Evolutionary conservation across 2,113 vertebrate species (phyloP), one percentile per base, ranked within the genome.

Genomic region (Aphyosemion australe): DNA sequence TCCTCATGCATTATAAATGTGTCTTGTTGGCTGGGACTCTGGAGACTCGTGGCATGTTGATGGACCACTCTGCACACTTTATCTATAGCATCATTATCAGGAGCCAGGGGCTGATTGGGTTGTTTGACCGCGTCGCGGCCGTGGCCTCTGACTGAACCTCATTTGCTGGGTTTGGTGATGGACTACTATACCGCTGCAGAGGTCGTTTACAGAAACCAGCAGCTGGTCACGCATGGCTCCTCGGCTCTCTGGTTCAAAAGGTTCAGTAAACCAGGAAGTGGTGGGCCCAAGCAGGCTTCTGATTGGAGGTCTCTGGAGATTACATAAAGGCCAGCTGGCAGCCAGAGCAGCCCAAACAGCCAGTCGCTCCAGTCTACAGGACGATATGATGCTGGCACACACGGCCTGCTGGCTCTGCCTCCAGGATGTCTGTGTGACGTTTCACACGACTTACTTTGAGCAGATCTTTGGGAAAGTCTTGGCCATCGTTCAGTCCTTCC

Each of bases 401-500:
- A 13, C 67, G 58, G 61, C 26, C 62, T 46, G 57, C 69, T 71
- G 18, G 31, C 66, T 53, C 57, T 42, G 60, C 37, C 37, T 39
- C 26, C 26, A 26, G 34, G 34, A 37, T 37, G 34, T 37, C 6
- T 37, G 34, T 37, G 39, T 49, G 69, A 58, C 74, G 68, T 74
- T 78, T 72, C n/a, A 65, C 20, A 20, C 31, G 48, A 72, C 89
- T 93, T 93, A 98, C 97, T 95, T 99, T 99, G 59, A 99, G 96
- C 79, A 96, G 93, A 39, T 98, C 96, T 87, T 91, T 95, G 64
- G 95, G 94, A 78, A 97, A 99, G 81, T 98, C 96, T 56, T 93
- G 93, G 16, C 97, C 95, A 31, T 93, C 90, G 3, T 97, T 98
- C 83, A 98, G 94, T 84, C 97, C 96, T 69, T 98, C 96, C 87